These are phyloP conservation scores for Mormyrus iriodes DNA, from an alignment of 2,113 vertebrate species.

Conservation along the genomic window DNA sequence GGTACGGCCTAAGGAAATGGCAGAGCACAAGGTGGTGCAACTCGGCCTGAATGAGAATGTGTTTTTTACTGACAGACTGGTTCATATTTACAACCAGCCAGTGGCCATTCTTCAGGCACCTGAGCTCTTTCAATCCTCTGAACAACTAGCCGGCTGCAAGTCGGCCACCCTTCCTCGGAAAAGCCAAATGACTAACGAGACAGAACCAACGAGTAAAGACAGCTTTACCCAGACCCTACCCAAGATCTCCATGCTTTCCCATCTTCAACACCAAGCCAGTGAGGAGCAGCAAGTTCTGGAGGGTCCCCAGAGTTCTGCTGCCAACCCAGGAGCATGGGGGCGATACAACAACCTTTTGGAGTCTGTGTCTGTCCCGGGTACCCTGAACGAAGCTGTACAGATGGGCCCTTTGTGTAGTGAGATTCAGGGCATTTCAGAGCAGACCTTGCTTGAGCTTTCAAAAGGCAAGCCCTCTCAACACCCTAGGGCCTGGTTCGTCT, in stretches of 20 bases:
- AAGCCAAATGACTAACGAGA: constrained; percentile 63
- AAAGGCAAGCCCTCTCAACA: constrained; percentile 76
- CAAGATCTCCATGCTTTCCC: constrained; percentile 66
- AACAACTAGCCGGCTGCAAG: constrained; percentile 69
- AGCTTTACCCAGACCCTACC: constrained; percentile 77
- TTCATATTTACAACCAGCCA: constrained; percentile 83
- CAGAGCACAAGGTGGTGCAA: constrained; percentile 62
- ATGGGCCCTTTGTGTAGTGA: constrained; percentile 78
- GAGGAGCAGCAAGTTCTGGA: constrained; percentile 69
- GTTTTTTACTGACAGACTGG: constrained; percentile 73
- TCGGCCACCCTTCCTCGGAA: constrained; percentile 84
- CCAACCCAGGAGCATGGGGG: constrained; percentile 68
- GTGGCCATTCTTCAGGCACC: constrained; percentile 77
- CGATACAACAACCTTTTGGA: constrained; percentile 82
- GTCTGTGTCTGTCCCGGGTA: constrained; percentile 89
- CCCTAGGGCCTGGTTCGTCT: constrained; percentile 92
- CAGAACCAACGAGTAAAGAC: constrained; percentile 68
- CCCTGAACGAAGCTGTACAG: constrained; percentile 81
- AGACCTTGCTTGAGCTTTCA: constrained; percentile 79
- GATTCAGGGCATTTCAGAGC: constrained; percentile 89
- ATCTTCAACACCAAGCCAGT: constrained; percentile 59
- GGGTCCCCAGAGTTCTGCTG: constrained; percentile 64
- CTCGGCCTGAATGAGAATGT: constrained; percentile 59
- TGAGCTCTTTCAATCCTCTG: constrained; percentile 71
- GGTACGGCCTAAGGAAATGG: constrained; percentile 51